A percentile compares a stretch with the other conserved stretches of the same genome.
Evolutionary conservation across 2,113 vertebrate species (phyloP).

Genomic region (Myrmecophaga tridactyla): DNA sequence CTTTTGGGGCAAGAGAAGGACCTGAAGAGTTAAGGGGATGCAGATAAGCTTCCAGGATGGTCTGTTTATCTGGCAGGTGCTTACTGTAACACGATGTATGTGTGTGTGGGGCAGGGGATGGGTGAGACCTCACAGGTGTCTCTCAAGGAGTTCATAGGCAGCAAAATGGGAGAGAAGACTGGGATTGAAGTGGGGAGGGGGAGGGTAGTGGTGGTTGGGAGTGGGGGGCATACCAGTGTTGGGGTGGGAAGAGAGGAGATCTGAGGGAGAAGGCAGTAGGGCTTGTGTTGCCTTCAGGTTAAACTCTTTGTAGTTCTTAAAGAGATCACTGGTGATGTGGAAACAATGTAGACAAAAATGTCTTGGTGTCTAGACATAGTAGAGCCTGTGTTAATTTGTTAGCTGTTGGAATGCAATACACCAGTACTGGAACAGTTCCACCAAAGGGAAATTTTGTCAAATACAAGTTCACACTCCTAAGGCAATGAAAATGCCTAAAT

Average conservation of each 20-base stretch:
- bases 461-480: too few species aligned
- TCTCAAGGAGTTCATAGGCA: not conserved
- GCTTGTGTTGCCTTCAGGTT: not conserved
- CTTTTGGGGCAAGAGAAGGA: not conserved
- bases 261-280: not conserved
- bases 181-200: not conserved
- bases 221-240: not conserved
- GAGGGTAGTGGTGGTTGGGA: not conserved
- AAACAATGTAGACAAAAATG: not conserved
- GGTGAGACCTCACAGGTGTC: not conserved
- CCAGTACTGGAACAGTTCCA: too few species aligned
- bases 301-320: not conserved
- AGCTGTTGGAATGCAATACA: too few species aligned
- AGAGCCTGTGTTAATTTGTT: too few species aligned
- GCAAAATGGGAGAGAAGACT: not conserved
- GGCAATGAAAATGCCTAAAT: too few species aligned
- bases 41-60: not conserved
- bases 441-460: too few species aligned
- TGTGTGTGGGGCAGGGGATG: too few species aligned
- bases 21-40: not conserved
- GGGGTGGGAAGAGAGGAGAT: not conserved
- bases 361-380: not conserved
- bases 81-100: not conserved
- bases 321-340: not conserved
- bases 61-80: not conserved